These are phyloP conservation scores for Campoplex capitator DNA, from an alignment of 2,888 invertebrate genomes.

Conservation along the genomic window DNA sequence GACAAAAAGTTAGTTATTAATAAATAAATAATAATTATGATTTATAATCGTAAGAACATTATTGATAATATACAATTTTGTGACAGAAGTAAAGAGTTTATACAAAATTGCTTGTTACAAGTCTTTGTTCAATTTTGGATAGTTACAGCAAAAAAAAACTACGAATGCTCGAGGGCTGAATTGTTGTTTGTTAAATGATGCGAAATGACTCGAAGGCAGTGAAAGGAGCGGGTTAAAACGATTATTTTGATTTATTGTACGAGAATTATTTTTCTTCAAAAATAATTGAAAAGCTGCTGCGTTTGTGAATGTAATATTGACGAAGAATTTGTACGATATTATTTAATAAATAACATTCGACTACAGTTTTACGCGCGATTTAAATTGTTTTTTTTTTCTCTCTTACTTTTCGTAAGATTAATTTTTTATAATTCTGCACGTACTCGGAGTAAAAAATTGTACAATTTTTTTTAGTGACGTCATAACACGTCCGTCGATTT, in stretches of 20 bases:
- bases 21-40: background rate
- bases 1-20: background rate
- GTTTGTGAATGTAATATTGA: slow-evolving; percentile 36
- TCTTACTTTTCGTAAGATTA: slow-evolving; percentile 4
- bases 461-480: slow-evolving; percentile 13
- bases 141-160: background rate
- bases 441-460: slow-evolving; percentile 36
- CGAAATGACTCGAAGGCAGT: slow-evolving; percentile 9
- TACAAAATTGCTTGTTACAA: slow-evolving; percentile 34
- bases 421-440: slow-evolving; percentile 4
- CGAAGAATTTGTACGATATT: slow-evolving; percentile 12
- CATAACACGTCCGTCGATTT: background rate
- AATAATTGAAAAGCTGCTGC: slow-evolving; percentile 13
- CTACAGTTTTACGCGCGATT: slow-evolving; percentile 8
- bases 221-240: slow-evolving; percentile 6
- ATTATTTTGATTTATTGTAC: slow-evolving; percentile 45
- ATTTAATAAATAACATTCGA: slow-evolving; percentile 23
- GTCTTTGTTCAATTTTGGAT: background rate
- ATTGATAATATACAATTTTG: slow-evolving; percentile 18
- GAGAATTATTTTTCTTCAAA: slow-evolving; percentile 2
- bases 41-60: slow-evolving; percentile 6
- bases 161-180: background rate
- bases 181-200: background rate
- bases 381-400: background rate
- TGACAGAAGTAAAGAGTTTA: slow-evolving; percentile 15